A percentile compares a stretch with the other conserved stretches of the same genome.
phyloP scores from a whole-genome alignment of 2,888 invertebrate species.

The Athrips mouffetella region DNA sequence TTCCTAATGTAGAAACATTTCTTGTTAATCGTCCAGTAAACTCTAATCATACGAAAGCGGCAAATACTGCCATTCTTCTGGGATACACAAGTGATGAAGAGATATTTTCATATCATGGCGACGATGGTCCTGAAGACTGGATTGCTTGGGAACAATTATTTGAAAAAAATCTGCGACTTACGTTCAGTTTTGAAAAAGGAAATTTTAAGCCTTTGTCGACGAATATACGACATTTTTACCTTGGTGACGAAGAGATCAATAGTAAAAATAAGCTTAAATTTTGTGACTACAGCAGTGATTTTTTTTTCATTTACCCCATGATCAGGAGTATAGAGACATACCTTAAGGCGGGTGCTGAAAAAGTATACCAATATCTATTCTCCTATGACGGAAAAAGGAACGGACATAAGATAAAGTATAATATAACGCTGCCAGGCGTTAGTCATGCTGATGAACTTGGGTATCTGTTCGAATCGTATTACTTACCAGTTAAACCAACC shows the following conservation, averaged over 20 bases:
- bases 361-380: background rate
- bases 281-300: too few species aligned
- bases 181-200: constrained; percentile 28
- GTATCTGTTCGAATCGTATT: background rate
- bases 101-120: background rate
- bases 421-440: background rate
- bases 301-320: background rate
- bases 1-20: constrained; percentile 35
- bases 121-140: constrained; percentile 26
- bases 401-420: background rate
- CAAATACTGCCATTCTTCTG: constrained; percentile 31
- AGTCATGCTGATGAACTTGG: background rate
- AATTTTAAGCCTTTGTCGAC: too few species aligned
- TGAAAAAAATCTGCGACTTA: background rate
- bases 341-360: background rate
- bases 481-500: background rate
- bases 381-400: background rate
- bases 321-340: background rate
- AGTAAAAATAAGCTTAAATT: too few species aligned
- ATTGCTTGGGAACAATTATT: constrained; percentile 17
- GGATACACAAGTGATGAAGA: constrained; percentile 36
- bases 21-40: constrained; percentile 29
- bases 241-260: too few species aligned
- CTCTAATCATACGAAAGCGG: constrained; percentile 26
- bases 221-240: too few species aligned